phyloP scores from a whole-genome alignment of 1,140 invertebrate species.

The Formica exsecta region DNA sequence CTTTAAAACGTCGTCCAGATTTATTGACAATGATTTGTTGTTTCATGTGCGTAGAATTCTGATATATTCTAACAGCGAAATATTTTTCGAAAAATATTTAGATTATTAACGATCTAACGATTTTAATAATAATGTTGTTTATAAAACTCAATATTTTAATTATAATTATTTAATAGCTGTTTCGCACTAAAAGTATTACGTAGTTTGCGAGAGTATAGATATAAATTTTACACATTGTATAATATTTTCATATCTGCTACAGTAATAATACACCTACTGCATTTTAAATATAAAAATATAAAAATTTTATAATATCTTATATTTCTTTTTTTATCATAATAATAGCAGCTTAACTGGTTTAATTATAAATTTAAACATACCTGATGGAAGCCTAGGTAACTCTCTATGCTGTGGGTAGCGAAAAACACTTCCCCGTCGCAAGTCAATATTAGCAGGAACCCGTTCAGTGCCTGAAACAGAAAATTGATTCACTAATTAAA shows the following conservation, averaged over 20 bases:
- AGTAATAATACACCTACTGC: neutral
- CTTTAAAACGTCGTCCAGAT: neutral
- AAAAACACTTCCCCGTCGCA: constrained; percentile 99
- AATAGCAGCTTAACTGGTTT: neutral
- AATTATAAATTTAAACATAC: constrained; percentile 87
- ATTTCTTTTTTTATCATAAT: neutral
- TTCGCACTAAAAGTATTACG: neutral
- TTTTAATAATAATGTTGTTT: neutral
- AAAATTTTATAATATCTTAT: neutral
- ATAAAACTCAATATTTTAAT: neutral
- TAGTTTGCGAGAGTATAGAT: neutral
- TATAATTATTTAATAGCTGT: neutral
- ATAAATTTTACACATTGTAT: neutral
- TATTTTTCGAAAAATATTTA: neutral
- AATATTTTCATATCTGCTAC: neutral
- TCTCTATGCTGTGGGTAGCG: constrained; percentile 99
- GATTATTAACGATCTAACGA: neutral
- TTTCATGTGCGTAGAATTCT: too few relatives aligned
- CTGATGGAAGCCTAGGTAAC: constrained; percentile 99
- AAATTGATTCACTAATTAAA: constrained; percentile 55
- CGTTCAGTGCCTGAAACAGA: constrained; percentile 97
- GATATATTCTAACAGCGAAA: neutral
- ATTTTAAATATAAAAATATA: constrained; percentile 3
- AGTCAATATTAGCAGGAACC: constrained; percentile 99
- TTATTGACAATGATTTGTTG: neutral